These are phyloP conservation scores for Taenaris catops DNA, from an alignment of 2,888 invertebrate species.

Conservation along the genomic window DNA sequence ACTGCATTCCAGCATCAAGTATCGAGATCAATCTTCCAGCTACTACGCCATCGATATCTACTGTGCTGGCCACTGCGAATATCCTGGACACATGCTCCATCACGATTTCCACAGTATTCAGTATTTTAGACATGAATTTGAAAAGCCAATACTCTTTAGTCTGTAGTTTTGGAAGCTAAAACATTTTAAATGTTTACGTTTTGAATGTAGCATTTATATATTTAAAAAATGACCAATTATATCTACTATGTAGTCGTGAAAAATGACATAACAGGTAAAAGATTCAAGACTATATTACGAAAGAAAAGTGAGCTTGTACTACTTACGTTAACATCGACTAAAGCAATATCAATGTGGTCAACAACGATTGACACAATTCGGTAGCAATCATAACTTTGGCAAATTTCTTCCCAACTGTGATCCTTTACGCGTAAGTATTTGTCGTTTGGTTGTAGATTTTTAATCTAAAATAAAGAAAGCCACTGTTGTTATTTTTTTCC, in stretches of 20 bases:
- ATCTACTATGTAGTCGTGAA: no score
- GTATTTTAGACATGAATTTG: slow-evolving; percentile 60
- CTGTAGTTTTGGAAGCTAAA: slow-evolving; percentile 51
- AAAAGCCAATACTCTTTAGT: slow-evolving; percentile 66
- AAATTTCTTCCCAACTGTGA: slow-evolving; percentile 36
- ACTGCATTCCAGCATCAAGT: slow-evolving; percentile 57
- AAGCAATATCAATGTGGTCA: slow-evolving; percentile 37
- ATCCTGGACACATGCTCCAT: slow-evolving; percentile 58
- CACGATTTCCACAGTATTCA: slow-evolving; percentile 51
- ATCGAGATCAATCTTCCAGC: slow-evolving; percentile 51
- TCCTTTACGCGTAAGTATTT: slow-evolving; percentile 29
- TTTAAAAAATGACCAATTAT: no score
- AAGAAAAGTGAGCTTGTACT: no score
- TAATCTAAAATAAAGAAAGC: slow-evolving; percentile 31
- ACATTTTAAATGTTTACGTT: no score
- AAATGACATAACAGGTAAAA: no score
- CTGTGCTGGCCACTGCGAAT: slow-evolving; percentile 56
- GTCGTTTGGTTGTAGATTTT: slow-evolving; percentile 23
- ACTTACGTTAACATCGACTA: slow-evolving; percentile 39
- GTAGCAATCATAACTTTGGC: slow-evolving; percentile 40
- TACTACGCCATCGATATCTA: slow-evolving; percentile 48
- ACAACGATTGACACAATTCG: slow-evolving; percentile 31
- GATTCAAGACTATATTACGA: no score
- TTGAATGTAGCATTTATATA: no score
- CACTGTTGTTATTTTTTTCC: no score